phyloP scores from a whole-genome alignment of 1,140 invertebrate species.

The Liolophura sinensis region DNA sequence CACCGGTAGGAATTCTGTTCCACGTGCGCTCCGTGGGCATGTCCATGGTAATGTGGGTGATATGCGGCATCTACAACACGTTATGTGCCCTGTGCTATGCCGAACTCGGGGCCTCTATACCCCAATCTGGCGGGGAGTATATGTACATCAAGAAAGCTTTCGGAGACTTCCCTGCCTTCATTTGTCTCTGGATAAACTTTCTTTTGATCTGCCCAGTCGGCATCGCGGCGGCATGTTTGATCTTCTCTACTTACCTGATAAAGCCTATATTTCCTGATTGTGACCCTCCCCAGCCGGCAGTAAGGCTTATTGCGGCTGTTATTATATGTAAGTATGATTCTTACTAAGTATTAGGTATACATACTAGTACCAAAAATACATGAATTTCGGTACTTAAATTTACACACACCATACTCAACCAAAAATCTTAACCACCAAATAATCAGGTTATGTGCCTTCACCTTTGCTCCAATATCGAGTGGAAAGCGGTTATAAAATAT shows the following conservation, averaged over 20 bases:
- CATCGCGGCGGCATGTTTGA: slow-evolving; percentile 93
- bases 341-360: too few species aligned
- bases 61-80: slow-evolving; percentile 78
- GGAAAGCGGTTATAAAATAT: too few species aligned
- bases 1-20: slow-evolving; percentile 84
- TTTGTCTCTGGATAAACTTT: slow-evolving; percentile 87
- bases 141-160: slow-evolving; percentile 91
- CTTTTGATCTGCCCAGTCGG: slow-evolving; percentile 76
- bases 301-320: slow-evolving; percentile 37
- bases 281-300: slow-evolving; percentile 32
- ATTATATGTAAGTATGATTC: slow-evolving; percentile 39
- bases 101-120: slow-evolving; percentile 90
- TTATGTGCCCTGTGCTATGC: slow-evolving; percentile 88
- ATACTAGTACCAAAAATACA: too few species aligned
- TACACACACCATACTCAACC: too few species aligned
- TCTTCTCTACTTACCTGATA: slow-evolving; percentile 93
- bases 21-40: slow-evolving; percentile 82
- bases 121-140: slow-evolving; percentile 96
- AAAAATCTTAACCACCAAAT: too few species aligned
- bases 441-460: too few species aligned
- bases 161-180: slow-evolving; percentile 78
- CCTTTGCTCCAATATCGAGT: too few species aligned
- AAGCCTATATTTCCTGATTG: slow-evolving; percentile 77
- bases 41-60: slow-evolving; percentile 78
- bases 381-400: too few species aligned